phyloP scores from a whole-genome alignment of 2,888 invertebrate genomes.

The Ptilodon capucinus region DNA sequence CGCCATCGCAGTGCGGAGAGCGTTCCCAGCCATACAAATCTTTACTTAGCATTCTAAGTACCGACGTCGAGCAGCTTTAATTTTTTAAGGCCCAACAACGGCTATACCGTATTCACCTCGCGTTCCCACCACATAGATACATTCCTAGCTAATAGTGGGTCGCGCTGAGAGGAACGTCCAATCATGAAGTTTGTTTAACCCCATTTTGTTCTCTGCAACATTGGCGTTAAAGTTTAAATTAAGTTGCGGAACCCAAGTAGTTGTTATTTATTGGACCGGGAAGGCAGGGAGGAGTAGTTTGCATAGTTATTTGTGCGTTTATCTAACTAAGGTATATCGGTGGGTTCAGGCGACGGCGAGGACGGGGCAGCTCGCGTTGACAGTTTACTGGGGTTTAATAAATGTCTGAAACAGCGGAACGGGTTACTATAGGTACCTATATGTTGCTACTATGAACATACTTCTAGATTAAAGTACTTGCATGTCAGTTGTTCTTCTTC shows the following conservation, averaged over 20 bases:
- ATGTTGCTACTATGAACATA: constrained; percentile 13
- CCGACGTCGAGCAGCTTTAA: constrained; percentile 64
- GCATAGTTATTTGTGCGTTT: constrained; percentile 76
- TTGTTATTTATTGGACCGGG: constrained; percentile 38
- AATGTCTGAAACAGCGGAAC: constrained; percentile 49
- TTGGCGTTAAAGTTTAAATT: constrained; percentile 47
- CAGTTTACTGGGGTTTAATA: constrained; percentile 46
- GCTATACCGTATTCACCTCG: constrained; percentile 70
- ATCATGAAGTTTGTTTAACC: constrained; percentile 23
- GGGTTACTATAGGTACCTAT: constrained; percentile 21
- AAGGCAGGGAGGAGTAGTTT: constrained; percentile 60
- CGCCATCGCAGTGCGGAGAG: constrained; percentile 57
- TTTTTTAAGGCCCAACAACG: constrained; percentile 72
- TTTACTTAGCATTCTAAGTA: constrained; percentile 75
- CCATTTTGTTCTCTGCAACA: constrained; percentile 38
- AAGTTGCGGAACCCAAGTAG: constrained; percentile 21
- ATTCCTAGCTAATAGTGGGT: constrained; percentile 71
- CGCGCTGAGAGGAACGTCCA: constrained; percentile 33
- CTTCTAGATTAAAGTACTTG: no score
- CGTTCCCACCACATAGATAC: constrained; percentile 70
- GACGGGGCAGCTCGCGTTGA: constrained; percentile 50
- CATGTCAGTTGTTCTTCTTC: no score
- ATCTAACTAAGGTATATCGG: constrained; percentile 75
- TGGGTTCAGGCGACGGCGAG: constrained; percentile 49
- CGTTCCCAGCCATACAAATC: constrained; percentile 66